phyloP scores from a whole-genome alignment of 2,888 invertebrate species.

The Macrosiphum euphorbiae region DNA sequence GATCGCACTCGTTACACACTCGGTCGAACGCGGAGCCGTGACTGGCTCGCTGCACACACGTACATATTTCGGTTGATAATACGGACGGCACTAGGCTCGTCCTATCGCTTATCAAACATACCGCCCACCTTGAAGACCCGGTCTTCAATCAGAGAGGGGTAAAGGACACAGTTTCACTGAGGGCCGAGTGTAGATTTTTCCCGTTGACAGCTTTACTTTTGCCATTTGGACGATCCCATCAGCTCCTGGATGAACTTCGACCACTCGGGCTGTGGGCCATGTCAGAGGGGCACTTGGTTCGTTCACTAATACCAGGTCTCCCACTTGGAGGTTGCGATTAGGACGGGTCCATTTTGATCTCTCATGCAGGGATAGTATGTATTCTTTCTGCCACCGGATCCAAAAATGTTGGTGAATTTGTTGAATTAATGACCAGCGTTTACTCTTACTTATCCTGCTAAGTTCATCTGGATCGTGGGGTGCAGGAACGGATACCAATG shows the following conservation, averaged over 20 bases:
- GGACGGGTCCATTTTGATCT: not conserved
- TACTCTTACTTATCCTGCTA: not conserved
- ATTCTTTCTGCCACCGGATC: not conserved
- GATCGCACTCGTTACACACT: too few relatives aligned
- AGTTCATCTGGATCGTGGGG: not conserved
- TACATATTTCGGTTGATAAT: too few relatives aligned
- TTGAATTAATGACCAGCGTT: not conserved
- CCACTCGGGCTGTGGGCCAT: not conserved
- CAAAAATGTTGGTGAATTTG: not conserved
- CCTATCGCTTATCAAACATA: not conserved
- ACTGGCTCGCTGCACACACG: too few relatives aligned
- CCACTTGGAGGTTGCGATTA: not conserved
- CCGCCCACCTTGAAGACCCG: not conserved
- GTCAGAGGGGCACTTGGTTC: not conserved
- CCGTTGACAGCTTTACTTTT: not conserved
- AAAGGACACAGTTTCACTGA: not conserved
- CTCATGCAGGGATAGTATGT: not conserved
- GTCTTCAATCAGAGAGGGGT: not conserved
- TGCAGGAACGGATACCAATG: not conserved
- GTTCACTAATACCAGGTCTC: not conserved
- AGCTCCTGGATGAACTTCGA: not conserved
- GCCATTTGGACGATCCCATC: not conserved
- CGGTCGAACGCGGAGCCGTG: too few relatives aligned
- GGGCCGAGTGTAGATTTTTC: not conserved
- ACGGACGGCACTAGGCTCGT: too few relatives aligned